Evolutionary conservation across 2,888 invertebrate genomes (phyloP), one percentile per base, ranked within the genome.

Genomic region (Troides helena): DNA sequence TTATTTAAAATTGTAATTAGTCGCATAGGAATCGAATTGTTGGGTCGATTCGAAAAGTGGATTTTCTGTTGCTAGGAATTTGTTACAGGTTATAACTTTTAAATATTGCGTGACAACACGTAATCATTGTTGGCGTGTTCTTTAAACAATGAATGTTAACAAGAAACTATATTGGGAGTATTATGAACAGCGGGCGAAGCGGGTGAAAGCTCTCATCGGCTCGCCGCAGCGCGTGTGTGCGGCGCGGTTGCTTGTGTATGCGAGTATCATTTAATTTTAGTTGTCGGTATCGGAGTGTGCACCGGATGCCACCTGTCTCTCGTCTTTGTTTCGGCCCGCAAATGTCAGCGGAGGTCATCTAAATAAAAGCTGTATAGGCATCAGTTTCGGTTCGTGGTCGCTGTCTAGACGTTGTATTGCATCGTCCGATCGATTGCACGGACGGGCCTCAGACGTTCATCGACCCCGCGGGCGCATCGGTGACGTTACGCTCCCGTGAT

Each of bases 261-360:
- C 21, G 53, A 85, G 82, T 69, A 80, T 85, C 81, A 85, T 86
- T 88, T 89, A 86, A 89, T 90, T 89, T 88, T 86, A 88, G 86
- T 86, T 80, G 82, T 77, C 81, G 82, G 76, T 80, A 81, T 81
- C 83, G 81, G 77, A 77, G 81, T 82, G 83, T 80, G 83, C 83
- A 83, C 83, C 82, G 86, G 82, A 80, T 81, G 84, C 85, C 82
- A 92, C 91, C 92, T 92, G 92, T 85, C 87, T 87, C 86, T 78
- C 80, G 90, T 85, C 89, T 92, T 91, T 92, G 91, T 92, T 90
- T 90, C 87, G 88, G 83, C 83, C 85, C 81, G 85, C 86, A 88
- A 92, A 92, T 91, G 92, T 91, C 92, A 89, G 83, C 78, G 79
- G 89, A 92, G 92, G 91, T 92, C 91, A 88, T 92, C 91, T 91